Conservation (phyloP, 2,797 vertebrate genomes). For the Pagetopsis macropterus region DNA sequence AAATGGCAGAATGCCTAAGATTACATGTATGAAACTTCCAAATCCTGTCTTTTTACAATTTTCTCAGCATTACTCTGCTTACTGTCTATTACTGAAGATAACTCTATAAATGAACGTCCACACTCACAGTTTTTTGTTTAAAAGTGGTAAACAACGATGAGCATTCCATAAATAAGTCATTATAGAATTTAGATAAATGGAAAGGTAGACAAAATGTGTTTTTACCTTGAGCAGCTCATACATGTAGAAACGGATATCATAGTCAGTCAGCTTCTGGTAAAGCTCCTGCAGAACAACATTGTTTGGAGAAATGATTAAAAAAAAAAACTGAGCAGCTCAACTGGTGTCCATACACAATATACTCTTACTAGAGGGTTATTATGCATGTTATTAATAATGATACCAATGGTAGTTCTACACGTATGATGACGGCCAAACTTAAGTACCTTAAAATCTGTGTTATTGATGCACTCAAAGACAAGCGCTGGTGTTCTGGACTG, state of each 20-base stretch:
- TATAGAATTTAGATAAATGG: too few species aligned
- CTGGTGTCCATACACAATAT: neutral
- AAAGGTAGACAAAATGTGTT: neutral
- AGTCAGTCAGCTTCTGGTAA: constrained; percentile 98
- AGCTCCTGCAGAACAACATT: constrained; percentile 88
- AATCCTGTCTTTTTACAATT: too few species aligned
- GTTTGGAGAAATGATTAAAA: neutral
- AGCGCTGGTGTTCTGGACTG: constrained; percentile 99
- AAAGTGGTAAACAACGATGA: too few species aligned
- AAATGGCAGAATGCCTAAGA: neutral
- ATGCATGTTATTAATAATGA: constrained; percentile 57
- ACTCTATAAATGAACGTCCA: neutral
- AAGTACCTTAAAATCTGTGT: constrained; percentile 99
- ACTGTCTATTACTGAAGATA: too few species aligned
- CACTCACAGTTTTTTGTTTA: neutral
- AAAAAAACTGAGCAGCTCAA: too few species aligned
- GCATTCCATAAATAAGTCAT: neutral
- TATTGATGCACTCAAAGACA: constrained; percentile 99
- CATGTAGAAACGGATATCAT: constrained; percentile 98
- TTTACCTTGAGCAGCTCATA: constrained; percentile 98
- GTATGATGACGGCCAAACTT: constrained; percentile 52
- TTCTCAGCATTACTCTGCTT: neutral
- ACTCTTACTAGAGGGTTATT: constrained; percentile 47
- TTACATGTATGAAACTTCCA: neutral
- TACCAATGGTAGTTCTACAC: constrained; percentile 42